phyloP scores from a whole-genome alignment of 2,113 vertebrate genomes.

The Clarias gariepinus region DNA sequence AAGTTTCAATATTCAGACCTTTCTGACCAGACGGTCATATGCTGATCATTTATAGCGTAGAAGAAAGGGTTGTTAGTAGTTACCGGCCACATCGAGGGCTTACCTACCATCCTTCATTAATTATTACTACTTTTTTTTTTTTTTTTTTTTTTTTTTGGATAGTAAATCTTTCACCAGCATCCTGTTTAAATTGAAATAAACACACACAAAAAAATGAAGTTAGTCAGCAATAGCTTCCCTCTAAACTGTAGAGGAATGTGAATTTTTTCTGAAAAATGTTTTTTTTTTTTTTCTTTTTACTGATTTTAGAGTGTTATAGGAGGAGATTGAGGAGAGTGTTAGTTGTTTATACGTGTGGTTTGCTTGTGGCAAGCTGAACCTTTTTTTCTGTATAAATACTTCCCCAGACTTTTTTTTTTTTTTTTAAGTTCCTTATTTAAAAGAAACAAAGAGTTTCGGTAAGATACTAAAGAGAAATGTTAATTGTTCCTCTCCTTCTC shows the following conservation, averaged over 20 bases:
- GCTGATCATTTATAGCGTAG: background rate
- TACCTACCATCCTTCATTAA: constrained; percentile 14
- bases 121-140: constrained; percentile 20
- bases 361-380: constrained; percentile 62
- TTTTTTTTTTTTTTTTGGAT: background rate
- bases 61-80: constrained; percentile 6
- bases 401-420: no score
- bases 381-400: constrained; percentile 55
- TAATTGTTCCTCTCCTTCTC: constrained; percentile 25
- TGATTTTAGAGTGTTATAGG: constrained; percentile 19
- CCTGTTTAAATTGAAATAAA: constrained; percentile 58
- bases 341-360: constrained; percentile 42
- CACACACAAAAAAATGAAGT: constrained; percentile 45
- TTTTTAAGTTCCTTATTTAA: constrained; percentile 61
- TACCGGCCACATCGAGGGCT: background rate
- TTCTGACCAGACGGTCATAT: background rate
- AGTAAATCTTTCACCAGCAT: constrained; percentile 67
- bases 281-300: constrained; percentile 1
- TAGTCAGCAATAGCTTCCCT: constrained; percentile 55
- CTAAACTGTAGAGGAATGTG: constrained; percentile 54
- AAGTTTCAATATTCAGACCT: constrained; percentile 15
- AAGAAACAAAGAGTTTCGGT: constrained; percentile 54
- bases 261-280: constrained; percentile 49
- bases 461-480: constrained; percentile 59
- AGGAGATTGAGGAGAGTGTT: constrained; percentile 45